Evolutionary conservation across 2,113 vertebrate species (phyloP), one percentile per base, ranked within the genome.

Genomic region (Eulacestoma nigropectus): DNA sequence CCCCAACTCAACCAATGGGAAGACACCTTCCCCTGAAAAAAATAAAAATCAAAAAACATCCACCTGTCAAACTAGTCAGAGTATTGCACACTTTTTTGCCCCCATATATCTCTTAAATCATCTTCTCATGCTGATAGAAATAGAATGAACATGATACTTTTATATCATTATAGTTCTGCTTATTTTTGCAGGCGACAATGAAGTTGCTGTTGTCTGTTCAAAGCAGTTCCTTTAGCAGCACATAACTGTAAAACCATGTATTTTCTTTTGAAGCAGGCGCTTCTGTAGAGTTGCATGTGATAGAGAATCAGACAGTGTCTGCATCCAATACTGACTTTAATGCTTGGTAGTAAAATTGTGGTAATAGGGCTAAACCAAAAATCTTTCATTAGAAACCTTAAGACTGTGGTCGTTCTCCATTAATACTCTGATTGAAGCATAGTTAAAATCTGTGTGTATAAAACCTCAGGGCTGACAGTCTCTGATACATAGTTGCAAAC

Each of bases 351-450:
- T 46, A 7, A 39, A 78, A 30, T 25, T 20, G 13, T 62, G 25
- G 30, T 47, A 30, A 21, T 30, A 17, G n/a, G n/a, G 30, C 7
- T n/a, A 55, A 47, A 55, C 6, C 10, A 47, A 70, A 41, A 70
- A 17, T n/a, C 25, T n/a, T 53, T 13, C 12, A 11, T 10, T 39
- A 16, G 41, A 39, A 69, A 33, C 16, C 4, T 22, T 21, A 3
- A 9, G 29, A 0, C 10, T 56, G 0, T 16, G 9, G n/a, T 75
- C 7, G 3, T 7, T 50, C 2, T 49, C 3, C 11, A 1, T 26
- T 11, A 25, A 2, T 37, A 13, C 4, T 25, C 14, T 44, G 7
- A 2, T 18, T 39, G 32, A 79, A 30, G 20, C 32, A 4, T 35
- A 27, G 6, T 35, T 67, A 1, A 5, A 25, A 33, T 32, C 10